phyloP scores from a whole-genome alignment of 2,888 invertebrate species.

The Dendrolimus pini region DNA sequence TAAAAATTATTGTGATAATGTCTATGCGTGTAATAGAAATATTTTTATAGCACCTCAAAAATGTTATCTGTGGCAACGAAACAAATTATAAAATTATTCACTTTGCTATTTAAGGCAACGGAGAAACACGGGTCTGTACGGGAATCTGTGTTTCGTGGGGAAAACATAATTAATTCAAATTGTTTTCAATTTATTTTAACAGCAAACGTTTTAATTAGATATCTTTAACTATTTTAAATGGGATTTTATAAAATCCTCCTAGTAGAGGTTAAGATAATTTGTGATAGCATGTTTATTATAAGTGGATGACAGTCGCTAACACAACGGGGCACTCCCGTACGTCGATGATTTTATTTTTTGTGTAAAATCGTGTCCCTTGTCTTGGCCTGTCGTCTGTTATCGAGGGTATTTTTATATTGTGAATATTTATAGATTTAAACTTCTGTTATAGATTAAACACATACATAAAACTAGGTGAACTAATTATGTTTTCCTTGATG shows the following conservation, averaged over 20 bases:
- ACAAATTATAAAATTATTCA: conserved; percentile 24
- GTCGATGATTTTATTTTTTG: conserved; percentile 70
- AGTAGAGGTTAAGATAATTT: conserved; percentile 43
- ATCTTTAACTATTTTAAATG: conserved; percentile 3
- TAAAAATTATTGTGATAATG: conserved; percentile 54
- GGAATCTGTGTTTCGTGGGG: conserved; percentile 70
- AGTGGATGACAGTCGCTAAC: conserved; percentile 73
- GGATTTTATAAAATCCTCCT: conserved; percentile 39
- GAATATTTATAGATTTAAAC: conserved; percentile 57
- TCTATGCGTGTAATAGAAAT: conserved; percentile 47
- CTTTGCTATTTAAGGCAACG: conserved; percentile 22
- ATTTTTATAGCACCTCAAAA: conserved; percentile 51
- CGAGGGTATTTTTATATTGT: conserved; percentile 63
- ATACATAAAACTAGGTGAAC: conserved; percentile 26
- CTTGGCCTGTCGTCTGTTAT: conserved; percentile 74
- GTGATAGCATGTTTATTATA: conserved; percentile 69
- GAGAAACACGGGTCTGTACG: conserved; percentile 70
- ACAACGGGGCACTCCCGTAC: conserved; percentile 71
- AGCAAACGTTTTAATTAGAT: not conserved
- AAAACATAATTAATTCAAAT: conserved; percentile 67
- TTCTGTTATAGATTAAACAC: conserved; percentile 37
- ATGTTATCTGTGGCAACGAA: conserved; percentile 58
- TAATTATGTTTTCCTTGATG: conserved; percentile 70
- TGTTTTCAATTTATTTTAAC: conserved; percentile 20
- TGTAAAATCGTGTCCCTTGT: conserved; percentile 73